Evolutionary conservation across 2,888 invertebrate species (phyloP), one percentile per base, ranked within the genome.

Genomic region (Limnephilus lunatus): DNA sequence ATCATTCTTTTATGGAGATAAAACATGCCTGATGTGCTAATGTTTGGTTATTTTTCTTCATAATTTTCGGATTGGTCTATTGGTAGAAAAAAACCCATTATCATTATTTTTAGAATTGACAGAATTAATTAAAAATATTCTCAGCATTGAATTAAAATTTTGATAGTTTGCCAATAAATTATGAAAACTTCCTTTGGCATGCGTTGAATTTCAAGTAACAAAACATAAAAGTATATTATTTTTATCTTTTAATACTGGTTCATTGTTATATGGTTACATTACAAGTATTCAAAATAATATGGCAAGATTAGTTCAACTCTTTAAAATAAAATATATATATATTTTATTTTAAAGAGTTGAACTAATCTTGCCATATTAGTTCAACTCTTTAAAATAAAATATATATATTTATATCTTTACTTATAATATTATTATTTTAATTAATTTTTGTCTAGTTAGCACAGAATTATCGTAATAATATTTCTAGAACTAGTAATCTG

Each of bases 81-180:
- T 68, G n/a, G 25, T n/a, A n/a, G 68, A 68, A 2, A 68, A 2
- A 25, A 68, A n/a, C 68, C 25, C 68, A 15, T 15, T 48, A 7
- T 19, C 19, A 9, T 4, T 68, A 68, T 68, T 25, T 68, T 68
- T 68, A 68, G 7, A 25, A 68, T 68, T 25, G 25, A 68, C n/a
- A 25, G 68, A 68, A 68, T 68, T 68, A 25, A 68, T 68, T 68
- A n/a, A 68, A 68, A 68, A 68, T 68, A 68, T 68, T 68, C 9
- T 68, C 68, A n/a, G 68, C 68, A n/a, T n/a, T 68, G 25, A 68
- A 68, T 25, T n/a, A 68, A 25, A 68, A 25, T 68, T 68, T 68
- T 68, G 68, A 25, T 3, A 2, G 9, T 68, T 25, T 89, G 88
- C 88, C 88, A 89, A 89, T 81, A 35, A 89, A 89, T 88, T 53